These are phyloP conservation scores for Sceloporus tristichus DNA, from an alignment of 2,113 vertebrate genomes.

Conservation along the genomic window DNA sequence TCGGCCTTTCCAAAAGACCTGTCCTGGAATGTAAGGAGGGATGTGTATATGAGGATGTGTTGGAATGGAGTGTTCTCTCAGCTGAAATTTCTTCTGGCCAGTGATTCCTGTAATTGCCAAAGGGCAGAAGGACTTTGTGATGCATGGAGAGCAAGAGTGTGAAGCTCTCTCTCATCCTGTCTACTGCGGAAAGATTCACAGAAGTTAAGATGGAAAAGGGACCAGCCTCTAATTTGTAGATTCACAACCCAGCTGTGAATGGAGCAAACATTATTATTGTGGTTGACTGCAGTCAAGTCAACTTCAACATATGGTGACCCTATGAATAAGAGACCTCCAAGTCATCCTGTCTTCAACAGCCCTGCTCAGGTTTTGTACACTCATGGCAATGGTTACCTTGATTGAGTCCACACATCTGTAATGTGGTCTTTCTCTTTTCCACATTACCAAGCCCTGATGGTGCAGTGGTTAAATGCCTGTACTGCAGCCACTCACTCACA, in stretches of 20 bases:
- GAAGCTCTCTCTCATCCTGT: not conserved
- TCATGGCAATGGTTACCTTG: too few species aligned
- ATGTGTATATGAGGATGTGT: too few species aligned
- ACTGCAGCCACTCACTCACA: too few species aligned
- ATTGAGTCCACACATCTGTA: too few species aligned
- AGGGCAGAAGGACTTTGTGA: not conserved
- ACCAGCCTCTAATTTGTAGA: not conserved
- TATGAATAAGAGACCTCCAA: too few species aligned
- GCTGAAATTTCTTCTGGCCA: not conserved
- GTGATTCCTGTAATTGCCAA: not conserved
- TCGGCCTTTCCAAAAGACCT: not conserved
- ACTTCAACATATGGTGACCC: too few species aligned
- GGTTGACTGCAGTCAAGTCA: not conserved
- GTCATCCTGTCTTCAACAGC: too few species aligned
- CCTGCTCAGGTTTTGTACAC: too few species aligned
- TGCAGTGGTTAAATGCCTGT: too few species aligned
- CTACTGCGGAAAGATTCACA: not conserved
- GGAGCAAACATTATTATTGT: not conserved
- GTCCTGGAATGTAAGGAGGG: not conserved
- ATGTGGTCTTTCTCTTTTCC: too few species aligned
- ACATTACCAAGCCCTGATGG: too few species aligned
- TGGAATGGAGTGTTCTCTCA: too few species aligned
- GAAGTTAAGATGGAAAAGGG: not conserved
- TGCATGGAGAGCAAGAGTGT: not conserved
- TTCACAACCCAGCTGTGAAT: not conserved